Evolutionary conservation across 1,140 invertebrate species (phyloP).

Genomic region (Atopsyche davidsoni): DNA sequence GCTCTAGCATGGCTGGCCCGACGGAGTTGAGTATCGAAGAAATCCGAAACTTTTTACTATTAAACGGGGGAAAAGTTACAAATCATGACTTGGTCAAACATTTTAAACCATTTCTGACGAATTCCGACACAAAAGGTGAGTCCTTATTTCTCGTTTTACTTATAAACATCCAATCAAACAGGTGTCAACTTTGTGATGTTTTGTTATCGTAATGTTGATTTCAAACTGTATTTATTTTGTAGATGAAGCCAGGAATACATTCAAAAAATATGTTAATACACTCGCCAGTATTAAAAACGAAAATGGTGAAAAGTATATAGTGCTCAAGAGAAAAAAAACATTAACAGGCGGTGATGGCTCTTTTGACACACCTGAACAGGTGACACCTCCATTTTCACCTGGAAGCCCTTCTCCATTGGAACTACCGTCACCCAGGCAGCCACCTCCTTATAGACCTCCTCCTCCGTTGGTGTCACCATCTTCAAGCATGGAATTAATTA

Average conservation of each 20-base stretch:
- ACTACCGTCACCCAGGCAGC: constrained; percentile 42
- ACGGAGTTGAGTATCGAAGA: constrained; percentile 72
- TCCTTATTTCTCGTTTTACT: constrained; percentile 20
- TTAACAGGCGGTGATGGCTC: constrained; percentile 31
- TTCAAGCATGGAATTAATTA: constrained; percentile 34
- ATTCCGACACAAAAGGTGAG: constrained; percentile 70
- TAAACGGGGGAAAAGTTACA: constrained; percentile 75
- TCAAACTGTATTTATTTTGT: constrained; percentile 42
- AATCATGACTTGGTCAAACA: constrained; percentile 84
- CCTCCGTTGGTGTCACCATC: constrained; percentile 46
- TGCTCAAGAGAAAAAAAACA: constrained; percentile 68
- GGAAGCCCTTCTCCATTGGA: constrained; percentile 27
- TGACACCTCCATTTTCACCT: constrained; percentile 8
- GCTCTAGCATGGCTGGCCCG: constrained; percentile 60
- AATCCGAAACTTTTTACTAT: constrained; percentile 76
- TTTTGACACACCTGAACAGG: constrained; percentile 35
- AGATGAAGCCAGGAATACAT: constrained; percentile 77
- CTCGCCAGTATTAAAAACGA: constrained; percentile 77
- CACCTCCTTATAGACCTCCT: constrained; percentile 62
- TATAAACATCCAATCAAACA: neutral
- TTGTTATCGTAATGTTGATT: constrained; percentile 1
- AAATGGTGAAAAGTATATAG: constrained; percentile 76
- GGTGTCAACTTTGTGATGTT: constrained; percentile 7
- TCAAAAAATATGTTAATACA: constrained; percentile 87
- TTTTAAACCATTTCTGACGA: constrained; percentile 79